Evolutionary conservation across 2,113 vertebrate genomes (phyloP).

Genomic region (Pseudorasbora parva): DNA sequence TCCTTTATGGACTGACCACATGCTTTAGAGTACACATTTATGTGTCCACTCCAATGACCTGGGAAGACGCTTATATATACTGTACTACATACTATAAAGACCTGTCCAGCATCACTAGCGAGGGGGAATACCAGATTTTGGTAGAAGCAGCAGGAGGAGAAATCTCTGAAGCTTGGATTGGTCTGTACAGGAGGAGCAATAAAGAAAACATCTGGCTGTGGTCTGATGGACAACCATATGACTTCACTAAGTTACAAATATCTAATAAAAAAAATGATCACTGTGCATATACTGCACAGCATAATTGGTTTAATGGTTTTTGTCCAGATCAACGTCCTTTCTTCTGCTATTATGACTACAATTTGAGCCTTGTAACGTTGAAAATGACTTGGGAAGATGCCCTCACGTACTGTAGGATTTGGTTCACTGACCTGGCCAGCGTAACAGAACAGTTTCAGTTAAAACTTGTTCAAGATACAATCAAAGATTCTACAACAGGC

Average conservation of each 20-base stretch:
- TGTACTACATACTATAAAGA: slow-evolving; percentile 28
- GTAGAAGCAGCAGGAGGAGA: fast-evolving
- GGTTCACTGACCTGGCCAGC: slow-evolving; percentile 51
- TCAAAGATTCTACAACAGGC: background rate
- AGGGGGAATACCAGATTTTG: background rate
- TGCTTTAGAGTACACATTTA: background rate
- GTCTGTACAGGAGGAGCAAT: slow-evolving; percentile 28
- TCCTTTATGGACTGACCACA: slow-evolving; percentile 15
- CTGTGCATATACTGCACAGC: background rate
- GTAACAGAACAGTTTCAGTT: background rate
- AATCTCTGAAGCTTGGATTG: slow-evolving; percentile 44
- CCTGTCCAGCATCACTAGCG: slow-evolving; percentile 39
- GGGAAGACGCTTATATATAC: slow-evolving; percentile 42
- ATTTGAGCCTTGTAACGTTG: slow-evolving; percentile 45
- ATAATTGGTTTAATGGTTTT: background rate
- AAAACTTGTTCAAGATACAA: background rate
- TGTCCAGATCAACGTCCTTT: background rate
- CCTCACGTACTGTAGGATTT: slow-evolving; percentile 30
- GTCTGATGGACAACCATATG: slow-evolving; percentile 21
- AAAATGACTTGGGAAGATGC: slow-evolving; percentile 63
- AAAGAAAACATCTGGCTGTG: slow-evolving; percentile 37
- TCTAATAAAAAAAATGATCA: fast-evolving
- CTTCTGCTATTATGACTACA: slow-evolving; percentile 4
- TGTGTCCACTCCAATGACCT: background rate
- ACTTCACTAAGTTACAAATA: background rate